These are phyloP conservation scores for Globia sparganii DNA, from an alignment of 2,888 invertebrate species.

Conservation along the genomic window DNA sequence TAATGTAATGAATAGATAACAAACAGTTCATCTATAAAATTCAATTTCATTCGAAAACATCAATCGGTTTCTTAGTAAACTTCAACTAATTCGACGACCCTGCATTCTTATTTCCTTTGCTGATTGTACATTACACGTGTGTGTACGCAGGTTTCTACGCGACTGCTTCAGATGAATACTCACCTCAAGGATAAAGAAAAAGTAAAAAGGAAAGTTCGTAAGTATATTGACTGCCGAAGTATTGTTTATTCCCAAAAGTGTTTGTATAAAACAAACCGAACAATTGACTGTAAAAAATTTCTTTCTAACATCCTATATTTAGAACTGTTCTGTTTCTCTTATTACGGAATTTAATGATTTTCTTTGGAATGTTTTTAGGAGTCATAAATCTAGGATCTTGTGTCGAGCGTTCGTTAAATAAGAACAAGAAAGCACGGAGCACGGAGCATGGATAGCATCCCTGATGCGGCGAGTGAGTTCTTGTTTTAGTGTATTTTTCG, in stretches of 20 bases:
- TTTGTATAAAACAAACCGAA: slow-evolving; percentile 51
- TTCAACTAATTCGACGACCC: too few species aligned
- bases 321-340: slow-evolving; percentile 22
- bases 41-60: too few species aligned
- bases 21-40: too few species aligned
- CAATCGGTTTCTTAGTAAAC: too few species aligned
- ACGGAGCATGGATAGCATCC: too few species aligned
- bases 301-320: slow-evolving; percentile 38
- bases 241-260: slow-evolving; percentile 59
- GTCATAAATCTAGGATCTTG: slow-evolving; percentile 24
- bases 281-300: slow-evolving; percentile 51
- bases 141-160: neutral
- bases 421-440: neutral
- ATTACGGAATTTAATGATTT: slow-evolving; percentile 44
- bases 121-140: too few species aligned
- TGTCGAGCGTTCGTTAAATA: slow-evolving; percentile 9
- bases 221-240: slow-evolving; percentile 61
- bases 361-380: slow-evolving; percentile 35
- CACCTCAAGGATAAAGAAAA: slow-evolving; percentile 16
- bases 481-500: too few species aligned
- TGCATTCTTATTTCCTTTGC: too few species aligned
- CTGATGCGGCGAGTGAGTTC: too few species aligned
- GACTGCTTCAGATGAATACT: neutral
- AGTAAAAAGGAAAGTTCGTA: slow-evolving; percentile 34
- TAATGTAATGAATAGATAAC: too few species aligned